These are phyloP conservation scores for Telmatochromis sp. DNA, from an alignment of 2,113 vertebrate genomes.

Conservation along the genomic window DNA sequence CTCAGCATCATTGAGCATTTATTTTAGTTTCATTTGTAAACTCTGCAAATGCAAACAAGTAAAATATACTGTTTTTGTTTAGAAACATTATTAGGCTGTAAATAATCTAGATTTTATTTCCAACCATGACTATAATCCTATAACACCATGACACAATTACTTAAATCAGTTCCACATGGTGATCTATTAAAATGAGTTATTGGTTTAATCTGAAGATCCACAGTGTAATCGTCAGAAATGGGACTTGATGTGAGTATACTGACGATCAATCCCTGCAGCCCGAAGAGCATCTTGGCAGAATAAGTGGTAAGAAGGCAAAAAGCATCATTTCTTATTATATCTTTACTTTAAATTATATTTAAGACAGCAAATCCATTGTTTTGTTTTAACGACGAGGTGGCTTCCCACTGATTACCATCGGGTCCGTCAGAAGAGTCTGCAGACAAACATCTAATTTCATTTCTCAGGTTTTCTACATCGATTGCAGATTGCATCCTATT, in stretches of 20 bases:
- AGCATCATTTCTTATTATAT: fast-evolving
- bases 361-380: background rate
- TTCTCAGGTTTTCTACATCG: fast-evolving
- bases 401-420: background rate
- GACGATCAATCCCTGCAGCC: background rate
- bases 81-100: background rate
- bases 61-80: background rate
- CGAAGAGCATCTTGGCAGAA: background rate
- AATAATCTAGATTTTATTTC: background rate
- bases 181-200: background rate
- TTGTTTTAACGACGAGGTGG: background rate
- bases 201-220: background rate
- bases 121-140: background rate
- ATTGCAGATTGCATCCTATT: background rate
- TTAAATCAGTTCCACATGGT: background rate
- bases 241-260: background rate
- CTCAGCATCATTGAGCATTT: background rate
- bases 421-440: background rate
- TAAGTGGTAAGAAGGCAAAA: background rate
- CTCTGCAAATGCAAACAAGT: background rate
- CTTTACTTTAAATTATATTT: background rate
- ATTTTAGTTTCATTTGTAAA: background rate
- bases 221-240: background rate
- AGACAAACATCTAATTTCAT: background rate
- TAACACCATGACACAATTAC: background rate